Percentiles rank a stretch among this genome's conserved stretches.
These are phyloP conservation scores for Eolophus roseicapilla DNA, from an alignment of 2,113 vertebrate genomes.

Conservation along the genomic window DNA sequence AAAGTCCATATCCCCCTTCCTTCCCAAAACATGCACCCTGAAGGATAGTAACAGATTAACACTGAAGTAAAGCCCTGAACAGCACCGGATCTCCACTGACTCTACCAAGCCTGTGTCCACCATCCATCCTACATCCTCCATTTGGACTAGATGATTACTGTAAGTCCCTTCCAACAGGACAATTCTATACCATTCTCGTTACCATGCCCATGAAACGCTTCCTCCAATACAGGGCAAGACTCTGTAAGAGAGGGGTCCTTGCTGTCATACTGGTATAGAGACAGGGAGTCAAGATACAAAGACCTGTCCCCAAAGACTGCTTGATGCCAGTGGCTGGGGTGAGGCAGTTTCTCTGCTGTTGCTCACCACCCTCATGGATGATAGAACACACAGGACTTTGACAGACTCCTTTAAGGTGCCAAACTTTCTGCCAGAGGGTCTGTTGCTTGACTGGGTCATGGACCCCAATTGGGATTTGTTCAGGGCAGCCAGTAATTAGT, in stretches of 20 bases:
- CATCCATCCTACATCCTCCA: background rate
- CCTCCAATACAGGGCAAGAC: rapidly evolving
- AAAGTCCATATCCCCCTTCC: background rate
- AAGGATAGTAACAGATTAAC: background rate
- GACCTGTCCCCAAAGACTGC: background rate
- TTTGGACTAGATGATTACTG: background rate
- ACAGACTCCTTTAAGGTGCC: background rate
- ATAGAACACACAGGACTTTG: background rate
- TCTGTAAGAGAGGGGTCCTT: background rate
- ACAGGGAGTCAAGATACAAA: background rate
- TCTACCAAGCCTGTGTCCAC: background rate
- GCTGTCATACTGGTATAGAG: rapidly evolving
- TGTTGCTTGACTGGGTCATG: background rate
- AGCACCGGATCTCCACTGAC: background rate
- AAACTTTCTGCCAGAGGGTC: background rate
- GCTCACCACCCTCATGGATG: background rate
- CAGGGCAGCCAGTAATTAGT: background rate
- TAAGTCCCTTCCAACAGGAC: background rate
- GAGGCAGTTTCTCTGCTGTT: background rate
- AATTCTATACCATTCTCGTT: background rate
- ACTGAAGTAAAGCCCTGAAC: background rate
- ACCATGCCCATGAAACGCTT: background rate
- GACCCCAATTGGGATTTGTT: conserved; percentile 7
- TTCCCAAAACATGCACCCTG: background rate
- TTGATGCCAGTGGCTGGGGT: rapidly evolving